Percentiles rank a stretch among this genome's conserved stretches.
phyloP scores from a whole-genome alignment of 2,113 vertebrate species.

The Oophaga pumilio region DNA sequence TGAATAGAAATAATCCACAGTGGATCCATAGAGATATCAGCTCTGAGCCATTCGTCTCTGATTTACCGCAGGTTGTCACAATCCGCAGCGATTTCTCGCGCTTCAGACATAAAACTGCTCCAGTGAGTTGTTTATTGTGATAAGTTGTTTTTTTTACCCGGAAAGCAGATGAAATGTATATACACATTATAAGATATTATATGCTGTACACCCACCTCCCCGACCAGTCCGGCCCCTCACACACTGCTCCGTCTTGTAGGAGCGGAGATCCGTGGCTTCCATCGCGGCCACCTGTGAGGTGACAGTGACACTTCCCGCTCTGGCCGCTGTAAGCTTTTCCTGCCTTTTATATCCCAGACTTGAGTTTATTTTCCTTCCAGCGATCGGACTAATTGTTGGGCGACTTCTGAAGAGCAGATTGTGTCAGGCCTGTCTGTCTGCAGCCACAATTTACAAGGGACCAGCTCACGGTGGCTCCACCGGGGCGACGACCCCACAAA shows the following conservation, averaged over 20 bases:
- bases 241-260: constrained; percentile 22
- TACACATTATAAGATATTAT: too few species aligned
- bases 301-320: constrained; percentile 22
- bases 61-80: too few species aligned
- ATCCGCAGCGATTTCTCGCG: too few species aligned
- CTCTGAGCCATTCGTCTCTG: too few species aligned
- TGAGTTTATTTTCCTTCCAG: constrained; percentile 42
- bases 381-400: constrained; percentile 52
- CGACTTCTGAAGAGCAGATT: constrained; percentile 38
- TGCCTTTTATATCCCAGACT: constrained; percentile 44
- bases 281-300: constrained; percentile 40
- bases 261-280: constrained; percentile 1
- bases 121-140: too few species aligned
- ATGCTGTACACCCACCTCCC: too few species aligned
- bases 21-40: too few species aligned
- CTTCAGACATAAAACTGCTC: too few species aligned
- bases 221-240: neutral
- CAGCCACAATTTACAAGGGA: constrained; percentile 17
- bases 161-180: too few species aligned
- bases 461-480: neutral
- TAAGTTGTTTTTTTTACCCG: too few species aligned
- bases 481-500: neutral
- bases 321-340: constrained; percentile 50
- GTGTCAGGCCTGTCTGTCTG: constrained; percentile 23
- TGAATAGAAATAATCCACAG: too few species aligned